A percentile compares a stretch with the other conserved stretches of the same genome.
Conservation (phyloP, 1,140 invertebrate species). For the Drosophila jambulina region DNA sequence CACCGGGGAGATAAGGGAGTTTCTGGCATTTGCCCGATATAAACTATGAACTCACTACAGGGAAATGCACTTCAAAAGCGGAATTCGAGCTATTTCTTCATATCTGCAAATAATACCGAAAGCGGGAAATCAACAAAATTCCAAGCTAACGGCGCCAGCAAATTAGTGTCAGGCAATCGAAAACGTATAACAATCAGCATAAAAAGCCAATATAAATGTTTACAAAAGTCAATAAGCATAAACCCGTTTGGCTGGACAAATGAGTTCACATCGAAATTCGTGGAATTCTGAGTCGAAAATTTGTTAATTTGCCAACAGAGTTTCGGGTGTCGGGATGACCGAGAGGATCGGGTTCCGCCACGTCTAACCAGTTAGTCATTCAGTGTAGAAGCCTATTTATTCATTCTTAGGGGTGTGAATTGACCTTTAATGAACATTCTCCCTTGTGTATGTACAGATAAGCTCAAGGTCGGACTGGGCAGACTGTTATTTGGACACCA, state of each 20-base stretch:
- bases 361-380: conserved; percentile 9
- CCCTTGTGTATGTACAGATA: neutral
- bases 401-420: conserved; percentile 2
- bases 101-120: conserved; percentile 20
- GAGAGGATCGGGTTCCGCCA: conserved; percentile 7
- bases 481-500: conserved; percentile 26
- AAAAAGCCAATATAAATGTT: conserved; percentile 59
- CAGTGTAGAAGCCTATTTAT: neutral
- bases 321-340: conserved; percentile 8
- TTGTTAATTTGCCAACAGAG: conserved; percentile 49
- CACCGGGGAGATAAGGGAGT: conserved; percentile 22
- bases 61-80: conserved; percentile 21
- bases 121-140: conserved; percentile 26
- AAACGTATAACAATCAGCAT: conserved; percentile 56
- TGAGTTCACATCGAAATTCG: conserved; percentile 63
- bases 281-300: conserved; percentile 57
- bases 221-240: conserved; percentile 52
- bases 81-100: conserved; percentile 18
- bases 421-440: conserved; percentile 13
- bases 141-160: conserved; percentile 40
- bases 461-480: conserved; percentile 17
- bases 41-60: conserved; percentile 38
- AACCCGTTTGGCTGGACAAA: conserved; percentile 62
- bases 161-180: conserved; percentile 54
- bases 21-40: conserved; percentile 25